Evolutionary conservation across 2,888 invertebrate genomes (phyloP).

Genomic region (Lordiphosa andalusiaca): DNA sequence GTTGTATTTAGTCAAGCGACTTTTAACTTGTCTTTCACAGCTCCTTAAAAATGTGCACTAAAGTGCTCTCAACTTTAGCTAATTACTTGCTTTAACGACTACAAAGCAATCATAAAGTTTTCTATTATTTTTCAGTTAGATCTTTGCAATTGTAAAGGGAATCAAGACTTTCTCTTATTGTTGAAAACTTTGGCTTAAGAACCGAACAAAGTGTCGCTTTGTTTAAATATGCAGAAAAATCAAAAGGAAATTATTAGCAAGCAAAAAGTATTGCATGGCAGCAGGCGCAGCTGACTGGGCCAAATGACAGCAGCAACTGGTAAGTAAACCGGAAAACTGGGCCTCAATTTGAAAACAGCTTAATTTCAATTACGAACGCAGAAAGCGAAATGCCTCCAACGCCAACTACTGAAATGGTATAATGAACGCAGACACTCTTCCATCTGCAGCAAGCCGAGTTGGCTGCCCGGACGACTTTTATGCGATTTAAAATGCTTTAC

Average conservation of each 20-base stretch:
- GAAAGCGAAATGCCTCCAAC: constrained; percentile 15
- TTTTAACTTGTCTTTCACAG: too few species aligned
- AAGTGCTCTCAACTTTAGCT: background rate
- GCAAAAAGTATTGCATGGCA: constrained; percentile 8
- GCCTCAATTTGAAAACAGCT: constrained; percentile 38
- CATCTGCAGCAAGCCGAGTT: constrained; percentile 9
- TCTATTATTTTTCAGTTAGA: too few species aligned
- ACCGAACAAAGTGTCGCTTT: too few species aligned
- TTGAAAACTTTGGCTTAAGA: too few species aligned
- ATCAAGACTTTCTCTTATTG: too few species aligned
- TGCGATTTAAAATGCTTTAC: constrained; percentile 60
- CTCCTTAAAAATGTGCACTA: background rate
- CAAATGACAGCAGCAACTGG: constrained; percentile 10
- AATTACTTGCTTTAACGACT: too few species aligned
- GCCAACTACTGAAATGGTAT: constrained; percentile 27
- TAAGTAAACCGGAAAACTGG: constrained; percentile 11
- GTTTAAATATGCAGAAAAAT: too few species aligned
- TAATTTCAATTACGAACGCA: constrained; percentile 57
- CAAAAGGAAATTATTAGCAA: constrained; percentile 1
- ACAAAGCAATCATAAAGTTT: too few species aligned
- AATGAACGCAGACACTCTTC: constrained; percentile 22
- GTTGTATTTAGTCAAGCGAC: too few species aligned
- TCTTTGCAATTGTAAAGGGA: too few species aligned
- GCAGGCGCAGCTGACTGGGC: constrained; percentile 4
- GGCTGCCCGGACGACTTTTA: constrained; percentile 31